Base-by-base conservation (phyloP, 2,797 vertebrate species). In the Coreius guichenoti region DNA sequence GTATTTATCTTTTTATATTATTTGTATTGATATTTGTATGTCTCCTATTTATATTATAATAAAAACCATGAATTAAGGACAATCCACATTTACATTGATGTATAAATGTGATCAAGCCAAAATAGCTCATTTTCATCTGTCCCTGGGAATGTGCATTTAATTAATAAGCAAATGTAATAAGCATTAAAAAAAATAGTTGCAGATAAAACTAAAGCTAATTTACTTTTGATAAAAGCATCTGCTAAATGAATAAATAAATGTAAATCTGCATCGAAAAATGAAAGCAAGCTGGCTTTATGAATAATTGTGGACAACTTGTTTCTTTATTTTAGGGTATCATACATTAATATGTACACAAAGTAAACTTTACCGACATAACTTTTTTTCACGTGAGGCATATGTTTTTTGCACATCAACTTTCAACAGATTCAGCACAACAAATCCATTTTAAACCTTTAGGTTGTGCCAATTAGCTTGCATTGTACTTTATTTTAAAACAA, bases 331-430 rank as follows among this genome's bases (percentile, higher is more conserved):
- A 31, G 26, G 26, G 29, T 68, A 67, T 86, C 29, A 80, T 82
- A 81, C 85, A 87, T 88, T 70, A 82, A 67, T 33, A 86, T 85
- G n/a, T 63, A 87, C 80, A 88, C 80, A 78, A 78, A 26, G 43
- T 51, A 86, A 76, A 86, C 87, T 77, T 83, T 29, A 82, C 31
- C 51, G 76, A 82, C 68, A 85, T 82, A 56, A 84, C 67, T 12
- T 73, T 23, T 58, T 39, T 82, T 61, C 76, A 49, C 49, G 54
- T 1, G 13, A 87, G n/a, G 67, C n/a, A 8, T 36, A 1, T 70
- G n/a, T 74, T 31, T 69, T 47, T 17, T 26, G 36, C 43, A 81
- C 77, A 74, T 56, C 45, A 26, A 69, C 49, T 83, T 81, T 56
- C 26, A 58, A 77, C 65, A 81, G 54, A 70, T 45, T 58, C 17